A percentile compares a stretch with the other conserved stretches of the same genome.
These are phyloP conservation scores for Alcedo quadribrachys DNA, from an alignment of 2,797 vertebrate genomes.

Conservation along the genomic window DNA sequence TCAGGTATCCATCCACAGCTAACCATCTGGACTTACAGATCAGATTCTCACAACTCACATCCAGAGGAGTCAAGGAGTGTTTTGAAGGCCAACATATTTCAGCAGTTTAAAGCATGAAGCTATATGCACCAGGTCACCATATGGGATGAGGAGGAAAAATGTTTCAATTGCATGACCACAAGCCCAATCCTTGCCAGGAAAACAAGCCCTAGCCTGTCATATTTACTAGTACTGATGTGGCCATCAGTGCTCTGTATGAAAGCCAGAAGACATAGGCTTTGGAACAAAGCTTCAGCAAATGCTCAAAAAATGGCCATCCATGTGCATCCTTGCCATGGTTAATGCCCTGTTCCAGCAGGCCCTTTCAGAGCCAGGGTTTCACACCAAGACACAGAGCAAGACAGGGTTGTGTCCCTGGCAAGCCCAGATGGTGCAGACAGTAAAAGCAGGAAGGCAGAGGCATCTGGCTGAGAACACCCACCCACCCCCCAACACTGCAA, in stretches of 20 bases:
- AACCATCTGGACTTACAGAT: fast-evolving
- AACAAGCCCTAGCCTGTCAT: background rate
- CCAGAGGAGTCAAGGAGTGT: background rate
- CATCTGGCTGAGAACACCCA: background rate
- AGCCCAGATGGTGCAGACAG: background rate
- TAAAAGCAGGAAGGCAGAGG: background rate
- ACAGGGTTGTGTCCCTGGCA: background rate
- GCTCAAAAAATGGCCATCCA: background rate
- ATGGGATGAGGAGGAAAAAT: background rate
- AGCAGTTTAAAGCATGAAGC: background rate
- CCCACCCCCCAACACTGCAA: fast-evolving
- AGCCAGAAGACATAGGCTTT: background rate
- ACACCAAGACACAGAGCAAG: background rate
- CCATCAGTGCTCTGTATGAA: background rate
- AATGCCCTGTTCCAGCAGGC: fast-evolving
- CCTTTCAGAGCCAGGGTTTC: background rate
- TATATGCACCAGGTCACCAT: background rate
- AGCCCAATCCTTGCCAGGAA: background rate
- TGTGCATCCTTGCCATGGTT: background rate
- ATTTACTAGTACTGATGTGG: background rate
- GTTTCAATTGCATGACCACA: background rate
- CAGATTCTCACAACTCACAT: background rate
- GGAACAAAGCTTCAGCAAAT: background rate
- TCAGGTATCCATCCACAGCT: background rate
- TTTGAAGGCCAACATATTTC: background rate